These are phyloP conservation scores for Elysia chlorotica DNA, from an alignment of 1,140 invertebrate genomes.

Conservation along the genomic window DNA sequence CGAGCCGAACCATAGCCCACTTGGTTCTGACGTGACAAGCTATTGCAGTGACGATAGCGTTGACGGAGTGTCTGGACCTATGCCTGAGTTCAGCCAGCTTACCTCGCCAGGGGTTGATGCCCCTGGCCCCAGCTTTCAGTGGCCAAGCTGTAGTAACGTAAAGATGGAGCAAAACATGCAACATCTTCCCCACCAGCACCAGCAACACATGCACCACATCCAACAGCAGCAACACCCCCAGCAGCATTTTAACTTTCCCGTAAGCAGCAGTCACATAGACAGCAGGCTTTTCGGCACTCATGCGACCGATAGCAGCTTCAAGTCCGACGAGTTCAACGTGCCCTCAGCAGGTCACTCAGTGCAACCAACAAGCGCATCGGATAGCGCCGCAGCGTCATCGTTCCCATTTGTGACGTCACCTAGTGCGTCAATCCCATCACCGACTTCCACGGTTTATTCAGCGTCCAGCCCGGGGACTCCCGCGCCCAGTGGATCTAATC, in stretches of 20 bases:
- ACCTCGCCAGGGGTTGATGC: slow-evolving; percentile 6
- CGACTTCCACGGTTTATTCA: slow-evolving; percentile 19
- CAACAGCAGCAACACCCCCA: too few species aligned
- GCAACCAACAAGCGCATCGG: neutral
- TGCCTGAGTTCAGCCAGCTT: slow-evolving; percentile 22
- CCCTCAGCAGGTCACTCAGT: neutral
- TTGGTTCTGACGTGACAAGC: slow-evolving; percentile 7
- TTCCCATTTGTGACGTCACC: slow-evolving; percentile 16
- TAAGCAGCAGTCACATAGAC: too few species aligned
- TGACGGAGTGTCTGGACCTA: neutral
- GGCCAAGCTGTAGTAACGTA: slow-evolving; percentile 1
- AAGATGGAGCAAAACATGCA: slow-evolving; percentile 13
- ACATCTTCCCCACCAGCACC: too few species aligned
- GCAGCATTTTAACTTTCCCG: too few species aligned
- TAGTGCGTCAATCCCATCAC: slow-evolving; percentile 14
- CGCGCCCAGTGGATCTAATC: slow-evolving; percentile 15
- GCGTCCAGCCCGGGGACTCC: slow-evolving; percentile 13
- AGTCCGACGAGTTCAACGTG: neutral
- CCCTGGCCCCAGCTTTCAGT: slow-evolving; percentile 17
- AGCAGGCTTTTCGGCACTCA: neutral
- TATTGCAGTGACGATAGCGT: slow-evolving; percentile 26
- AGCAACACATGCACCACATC: too few species aligned
- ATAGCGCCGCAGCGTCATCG: neutral
- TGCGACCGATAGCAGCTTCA: neutral
- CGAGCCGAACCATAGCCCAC: slow-evolving; percentile 8